phyloP scores from a whole-genome alignment of 2,797 vertebrate species.

The Tadarida brasiliensis region DNA sequence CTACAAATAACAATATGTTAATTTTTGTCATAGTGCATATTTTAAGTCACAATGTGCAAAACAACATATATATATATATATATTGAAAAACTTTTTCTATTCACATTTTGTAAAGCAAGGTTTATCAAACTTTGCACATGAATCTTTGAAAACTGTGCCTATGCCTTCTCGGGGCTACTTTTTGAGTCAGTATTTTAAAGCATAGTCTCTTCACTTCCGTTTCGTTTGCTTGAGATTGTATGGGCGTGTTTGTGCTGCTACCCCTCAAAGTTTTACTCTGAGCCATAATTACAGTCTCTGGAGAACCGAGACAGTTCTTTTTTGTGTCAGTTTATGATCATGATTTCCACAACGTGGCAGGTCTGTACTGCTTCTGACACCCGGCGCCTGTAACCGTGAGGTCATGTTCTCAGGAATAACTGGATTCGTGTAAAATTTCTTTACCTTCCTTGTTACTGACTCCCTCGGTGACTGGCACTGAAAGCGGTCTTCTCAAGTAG shows the following conservation, averaged over 20 bases:
- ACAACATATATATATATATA: too few species aligned
- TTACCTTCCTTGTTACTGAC: not conserved
- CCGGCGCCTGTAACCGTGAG: not conserved
- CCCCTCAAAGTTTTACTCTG: not conserved
- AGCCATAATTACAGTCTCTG: not conserved
- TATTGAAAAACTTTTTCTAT: not conserved
- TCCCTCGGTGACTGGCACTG: rapidly evolving
- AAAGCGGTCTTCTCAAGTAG: not conserved
- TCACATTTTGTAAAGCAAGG: not conserved
- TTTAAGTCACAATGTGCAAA: not conserved
- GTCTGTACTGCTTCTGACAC: not conserved
- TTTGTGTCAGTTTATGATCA: not conserved
- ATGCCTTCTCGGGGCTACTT: not conserved
- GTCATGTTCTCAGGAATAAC: not conserved
- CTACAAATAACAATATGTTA: not conserved
- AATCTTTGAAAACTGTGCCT: not conserved
- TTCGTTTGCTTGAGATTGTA: not conserved
- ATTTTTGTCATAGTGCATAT: not conserved
- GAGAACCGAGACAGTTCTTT: not conserved
- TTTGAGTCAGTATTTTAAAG: not conserved
- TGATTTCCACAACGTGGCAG: not conserved
- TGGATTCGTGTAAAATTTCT: not conserved
- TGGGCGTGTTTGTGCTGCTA: not conserved
- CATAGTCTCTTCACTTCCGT: rapidly evolving
- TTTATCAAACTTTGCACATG: not conserved